Percentiles rank a stretch among this genome's conserved stretches.
These are phyloP conservation scores for Hypomecis punctinalis DNA, from an alignment of 2,888 invertebrate genomes.

Conservation along the genomic window DNA sequence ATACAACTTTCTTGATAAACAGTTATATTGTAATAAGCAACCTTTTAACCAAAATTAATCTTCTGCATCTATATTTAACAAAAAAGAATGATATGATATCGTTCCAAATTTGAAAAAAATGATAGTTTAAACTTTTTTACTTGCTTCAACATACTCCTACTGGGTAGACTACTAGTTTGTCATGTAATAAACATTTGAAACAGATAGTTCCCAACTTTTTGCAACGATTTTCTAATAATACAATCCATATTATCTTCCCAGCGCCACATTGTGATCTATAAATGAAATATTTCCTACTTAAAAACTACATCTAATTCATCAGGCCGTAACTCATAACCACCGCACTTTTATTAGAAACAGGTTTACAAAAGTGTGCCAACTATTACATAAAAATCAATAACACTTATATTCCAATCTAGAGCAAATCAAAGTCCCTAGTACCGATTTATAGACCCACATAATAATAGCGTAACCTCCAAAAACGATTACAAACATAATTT, in stretches of 20 bases:
- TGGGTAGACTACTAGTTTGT: neutral
- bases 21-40: too few relatives aligned
- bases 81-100: too few relatives aligned
- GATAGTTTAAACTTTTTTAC: too few relatives aligned
- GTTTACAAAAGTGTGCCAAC: conserved; percentile 23
- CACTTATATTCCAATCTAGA: conserved; percentile 24
- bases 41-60: too few relatives aligned
- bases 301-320: conserved; percentile 48
- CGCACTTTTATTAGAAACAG: neutral
- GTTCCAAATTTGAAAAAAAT: too few relatives aligned
- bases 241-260: conserved; percentile 38
- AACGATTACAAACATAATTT: conserved; percentile 49
- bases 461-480: conserved; percentile 44
- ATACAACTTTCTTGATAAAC: too few relatives aligned
- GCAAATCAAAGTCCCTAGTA: conserved; percentile 35
- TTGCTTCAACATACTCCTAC: too few relatives aligned
- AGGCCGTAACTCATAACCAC: conserved; percentile 48
- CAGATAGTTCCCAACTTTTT: conserved; percentile 61
- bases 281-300: conserved; percentile 51
- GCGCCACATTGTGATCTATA: conserved; percentile 46
- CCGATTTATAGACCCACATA: conserved; percentile 37
- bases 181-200: conserved; percentile 13
- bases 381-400: conserved; percentile 35
- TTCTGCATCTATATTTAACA: too few relatives aligned
- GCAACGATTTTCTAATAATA: conserved; percentile 58